Evolutionary conservation across 2,888 invertebrate species (phyloP).

Genomic region (Eretmocerus hayati): DNA sequence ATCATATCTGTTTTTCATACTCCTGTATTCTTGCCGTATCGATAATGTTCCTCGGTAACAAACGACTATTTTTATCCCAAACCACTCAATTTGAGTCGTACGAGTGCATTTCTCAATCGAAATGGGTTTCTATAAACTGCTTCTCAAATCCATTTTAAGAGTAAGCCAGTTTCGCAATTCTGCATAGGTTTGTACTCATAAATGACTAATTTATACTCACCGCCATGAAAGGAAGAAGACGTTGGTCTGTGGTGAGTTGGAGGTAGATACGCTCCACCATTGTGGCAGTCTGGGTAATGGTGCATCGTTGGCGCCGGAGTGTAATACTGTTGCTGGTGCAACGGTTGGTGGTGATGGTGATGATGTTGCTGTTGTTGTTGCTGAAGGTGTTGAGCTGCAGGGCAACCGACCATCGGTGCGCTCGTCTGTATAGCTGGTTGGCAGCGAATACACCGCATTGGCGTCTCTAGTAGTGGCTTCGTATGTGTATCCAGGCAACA

Average conservation of each 20-base stretch:
- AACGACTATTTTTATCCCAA: too few species aligned
- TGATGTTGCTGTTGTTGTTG: constrained; percentile 23
- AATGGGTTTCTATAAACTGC: too few species aligned
- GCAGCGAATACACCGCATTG: constrained; percentile 40
- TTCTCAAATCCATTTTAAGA: too few species aligned
- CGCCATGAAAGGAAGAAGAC: constrained; percentile 37
- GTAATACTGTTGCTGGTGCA: constrained; percentile 38
- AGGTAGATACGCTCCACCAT: constrained; percentile 31
- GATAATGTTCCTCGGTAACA: too few species aligned
- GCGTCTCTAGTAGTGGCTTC: constrained; percentile 31
- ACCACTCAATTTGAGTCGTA: too few species aligned
- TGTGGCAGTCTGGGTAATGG: constrained; percentile 36
- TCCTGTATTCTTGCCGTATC: too few species aligned
- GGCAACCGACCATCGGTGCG: constrained; percentile 37
- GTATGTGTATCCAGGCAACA: too few species aligned
- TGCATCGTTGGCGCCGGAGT: constrained; percentile 36
- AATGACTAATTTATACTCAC: constrained; percentile 37
- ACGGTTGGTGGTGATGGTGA: constrained; percentile 11
- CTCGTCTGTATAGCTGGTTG: constrained; percentile 37
- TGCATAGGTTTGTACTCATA: too few species aligned
- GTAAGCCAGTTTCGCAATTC: too few species aligned
- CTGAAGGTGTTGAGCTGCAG: constrained; percentile 6
- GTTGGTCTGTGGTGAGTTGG: constrained; percentile 36
- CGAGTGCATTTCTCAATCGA: too few species aligned
- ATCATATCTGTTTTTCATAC: too few species aligned